Evolutionary conservation across 2,888 invertebrate species (phyloP).

Genomic region (Euspilapteryx auroguttella): DNA sequence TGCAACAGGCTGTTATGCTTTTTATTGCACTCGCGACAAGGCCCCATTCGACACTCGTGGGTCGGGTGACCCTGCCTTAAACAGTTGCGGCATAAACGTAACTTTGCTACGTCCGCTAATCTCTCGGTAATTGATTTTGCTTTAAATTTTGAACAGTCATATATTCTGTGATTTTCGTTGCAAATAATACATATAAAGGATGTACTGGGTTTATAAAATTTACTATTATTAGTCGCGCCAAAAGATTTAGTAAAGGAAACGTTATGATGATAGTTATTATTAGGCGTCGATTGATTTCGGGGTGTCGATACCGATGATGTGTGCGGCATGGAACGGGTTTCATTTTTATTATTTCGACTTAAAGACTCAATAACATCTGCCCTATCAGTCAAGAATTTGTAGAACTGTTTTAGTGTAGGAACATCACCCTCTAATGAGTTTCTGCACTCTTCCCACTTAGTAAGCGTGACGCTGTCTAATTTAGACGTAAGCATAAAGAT

Average conservation of each 20-base stretch:
- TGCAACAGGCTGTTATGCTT: constrained; percentile 9
- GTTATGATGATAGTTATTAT: too few relatives aligned
- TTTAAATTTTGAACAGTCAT: constrained; percentile 9
- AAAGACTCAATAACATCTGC: too few relatives aligned
- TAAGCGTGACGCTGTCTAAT: constrained; percentile 6
- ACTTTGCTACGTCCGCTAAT: constrained; percentile 5
- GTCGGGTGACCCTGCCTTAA: constrained; percentile 8
- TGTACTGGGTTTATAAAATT: too few relatives aligned
- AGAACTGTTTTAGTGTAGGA: constrained; percentile 8
- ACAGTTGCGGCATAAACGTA: constrained; percentile 8
- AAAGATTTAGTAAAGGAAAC: too few relatives aligned
- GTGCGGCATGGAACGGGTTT: too few relatives aligned
- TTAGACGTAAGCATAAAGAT: too few relatives aligned
- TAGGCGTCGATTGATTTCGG: too few relatives aligned
- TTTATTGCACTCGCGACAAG: constrained; percentile 7
- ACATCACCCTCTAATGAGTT: constrained; percentile 5
- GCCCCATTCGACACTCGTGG: constrained; percentile 6
- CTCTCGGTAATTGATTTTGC: constrained; percentile 6
- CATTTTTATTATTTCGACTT: constrained; percentile 3
- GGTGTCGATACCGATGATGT: too few relatives aligned
- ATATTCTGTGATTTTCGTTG: constrained; percentile 7
- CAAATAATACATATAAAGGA: constrained; percentile 6
- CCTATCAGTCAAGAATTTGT: constrained; percentile 8
- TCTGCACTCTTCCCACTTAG: constrained; percentile 7
- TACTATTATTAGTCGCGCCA: too few relatives aligned